phyloP scores from a whole-genome alignment of 2,888 invertebrate genomes.

The Phortica okadai region DNA sequence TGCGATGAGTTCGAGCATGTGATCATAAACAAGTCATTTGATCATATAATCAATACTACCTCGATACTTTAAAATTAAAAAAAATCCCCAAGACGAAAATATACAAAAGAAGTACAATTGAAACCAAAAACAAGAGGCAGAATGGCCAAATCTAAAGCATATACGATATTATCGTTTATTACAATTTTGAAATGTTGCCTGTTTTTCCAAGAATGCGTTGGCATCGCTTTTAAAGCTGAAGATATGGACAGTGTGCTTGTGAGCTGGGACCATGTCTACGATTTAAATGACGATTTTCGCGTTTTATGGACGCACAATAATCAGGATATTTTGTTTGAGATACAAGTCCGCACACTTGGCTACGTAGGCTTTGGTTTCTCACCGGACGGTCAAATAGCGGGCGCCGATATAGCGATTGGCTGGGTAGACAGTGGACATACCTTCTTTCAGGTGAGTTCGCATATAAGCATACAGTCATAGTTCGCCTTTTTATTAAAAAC shows the following conservation, averaged over 20 bases:
- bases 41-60: too few relatives aligned
- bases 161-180: constrained; percentile 46
- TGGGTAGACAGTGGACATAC: constrained; percentile 89
- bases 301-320: constrained; percentile 82
- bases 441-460: constrained; percentile 83
- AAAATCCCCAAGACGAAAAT: too few relatives aligned
- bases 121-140: neutral
- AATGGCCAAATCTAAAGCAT: neutral
- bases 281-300: constrained; percentile 77
- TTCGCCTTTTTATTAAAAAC: neutral
- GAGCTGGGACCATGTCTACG: constrained; percentile 77
- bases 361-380: constrained; percentile 91
- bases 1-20: too few relatives aligned
- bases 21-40: too few relatives aligned
- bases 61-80: too few relatives aligned
- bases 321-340: constrained; percentile 85
- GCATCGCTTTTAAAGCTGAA: constrained; percentile 30
- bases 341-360: constrained; percentile 87
- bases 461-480: neutral
- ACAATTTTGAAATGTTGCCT: constrained; percentile 46
- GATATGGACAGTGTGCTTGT: constrained; percentile 58
- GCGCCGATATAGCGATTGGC: constrained; percentile 89
- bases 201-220: neutral
- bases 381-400: constrained; percentile 84
- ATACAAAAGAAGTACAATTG: too few relatives aligned